phyloP scores from a whole-genome alignment of 2,888 invertebrate species.

The Anorthoa munda region DNA sequence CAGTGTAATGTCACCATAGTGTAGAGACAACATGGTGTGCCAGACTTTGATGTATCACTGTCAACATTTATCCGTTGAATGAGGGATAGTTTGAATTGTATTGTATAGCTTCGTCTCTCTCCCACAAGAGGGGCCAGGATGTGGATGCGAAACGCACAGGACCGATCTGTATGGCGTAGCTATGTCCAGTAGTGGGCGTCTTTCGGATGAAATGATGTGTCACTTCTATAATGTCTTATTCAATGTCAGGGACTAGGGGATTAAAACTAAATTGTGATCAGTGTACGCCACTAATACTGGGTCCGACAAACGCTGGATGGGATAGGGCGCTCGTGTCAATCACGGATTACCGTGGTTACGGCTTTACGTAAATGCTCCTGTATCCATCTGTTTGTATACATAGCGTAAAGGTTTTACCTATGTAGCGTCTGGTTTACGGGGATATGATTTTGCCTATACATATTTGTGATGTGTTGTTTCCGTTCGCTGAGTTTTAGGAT shows the following conservation, averaged over 20 bases:
- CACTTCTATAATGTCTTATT: constrained; percentile 17
- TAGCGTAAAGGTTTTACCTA: constrained; percentile 7
- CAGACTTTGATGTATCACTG: too few relatives aligned
- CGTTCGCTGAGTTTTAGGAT: not conserved
- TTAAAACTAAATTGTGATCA: constrained; percentile 69
- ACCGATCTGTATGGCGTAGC: too few relatives aligned
- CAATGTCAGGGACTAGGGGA: constrained; percentile 39
- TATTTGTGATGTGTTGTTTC: not conserved
- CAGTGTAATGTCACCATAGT: too few relatives aligned
- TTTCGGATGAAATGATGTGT: too few relatives aligned
- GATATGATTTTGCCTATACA: not conserved
- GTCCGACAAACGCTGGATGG: constrained; percentile 35
- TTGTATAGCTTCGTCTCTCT: too few relatives aligned
- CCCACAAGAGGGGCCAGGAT: too few relatives aligned
- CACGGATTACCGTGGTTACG: constrained; percentile 52
- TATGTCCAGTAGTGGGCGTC: too few relatives aligned
- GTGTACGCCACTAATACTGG: constrained; percentile 58
- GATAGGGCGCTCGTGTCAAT: constrained; percentile 50
- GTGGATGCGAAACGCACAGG: too few relatives aligned
- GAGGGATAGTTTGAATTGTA: too few relatives aligned
- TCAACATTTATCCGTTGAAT: too few relatives aligned
- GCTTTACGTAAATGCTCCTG: constrained; percentile 27
- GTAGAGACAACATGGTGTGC: too few relatives aligned
- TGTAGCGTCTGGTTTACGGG: not conserved
- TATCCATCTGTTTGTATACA: constrained; percentile 7